Evolutionary conservation across 2,113 vertebrate genomes (phyloP).

Genomic region (Aplodontia rufa): DNA sequence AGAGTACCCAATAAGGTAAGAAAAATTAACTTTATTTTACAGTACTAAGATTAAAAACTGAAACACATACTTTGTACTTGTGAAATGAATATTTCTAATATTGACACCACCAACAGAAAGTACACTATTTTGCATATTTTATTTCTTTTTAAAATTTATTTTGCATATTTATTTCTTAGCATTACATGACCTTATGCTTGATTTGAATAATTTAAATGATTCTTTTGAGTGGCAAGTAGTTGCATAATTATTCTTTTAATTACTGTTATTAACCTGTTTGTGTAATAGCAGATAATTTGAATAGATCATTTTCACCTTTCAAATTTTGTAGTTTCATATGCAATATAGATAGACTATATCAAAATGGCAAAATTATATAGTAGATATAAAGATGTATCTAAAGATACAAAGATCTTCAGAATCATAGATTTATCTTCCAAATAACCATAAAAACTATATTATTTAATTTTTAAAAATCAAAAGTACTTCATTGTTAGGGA

Average conservation of each 20-base stretch:
- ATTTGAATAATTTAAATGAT: conserved; percentile 69
- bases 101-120: conserved; percentile 11
- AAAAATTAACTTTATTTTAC: conserved; percentile 74
- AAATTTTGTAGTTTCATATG: conserved; percentile 60
- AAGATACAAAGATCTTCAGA: neutral
- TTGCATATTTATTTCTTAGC: conserved; percentile 40
- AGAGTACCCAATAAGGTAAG: conserved; percentile 66
- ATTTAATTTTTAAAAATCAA: too few relatives aligned
- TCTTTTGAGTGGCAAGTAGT: conserved; percentile 67
- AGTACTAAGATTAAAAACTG: conserved; percentile 62
- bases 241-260: conserved; percentile 75
- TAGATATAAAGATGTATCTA: neutral
- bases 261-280: conserved; percentile 65
- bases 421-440: neutral
- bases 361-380: conserved; percentile 47
- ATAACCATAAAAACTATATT: neutral
- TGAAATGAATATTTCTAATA: conserved; percentile 51
- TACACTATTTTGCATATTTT: conserved; percentile 55
- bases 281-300: conserved; percentile 62
- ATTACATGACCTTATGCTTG: conserved; percentile 52
- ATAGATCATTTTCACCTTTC: conserved; percentile 66
- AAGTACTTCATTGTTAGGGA: too few relatives aligned
- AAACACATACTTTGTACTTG: conserved; percentile 52
- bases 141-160: conserved; percentile 18
- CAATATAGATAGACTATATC: conserved; percentile 45